Evolutionary conservation across 2,888 invertebrate genomes (phyloP).

Genomic region (Dynastes hyllus): DNA sequence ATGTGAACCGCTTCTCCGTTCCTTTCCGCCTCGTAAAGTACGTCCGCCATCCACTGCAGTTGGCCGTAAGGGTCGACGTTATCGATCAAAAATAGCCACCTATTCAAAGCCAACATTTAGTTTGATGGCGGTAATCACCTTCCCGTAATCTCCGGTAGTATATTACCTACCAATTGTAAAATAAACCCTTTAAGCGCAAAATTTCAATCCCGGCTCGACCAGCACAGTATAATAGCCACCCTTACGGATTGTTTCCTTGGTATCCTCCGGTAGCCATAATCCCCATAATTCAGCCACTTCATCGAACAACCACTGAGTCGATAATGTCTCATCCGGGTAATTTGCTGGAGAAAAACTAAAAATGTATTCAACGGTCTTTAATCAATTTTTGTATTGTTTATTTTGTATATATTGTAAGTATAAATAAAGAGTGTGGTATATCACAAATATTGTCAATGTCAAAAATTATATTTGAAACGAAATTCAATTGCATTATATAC

Average conservation of each 20-base stretch:
- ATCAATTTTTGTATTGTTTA: slow-evolving; percentile 32
- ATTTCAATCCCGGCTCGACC: slow-evolving; percentile 80
- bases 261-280: slow-evolving; percentile 79
- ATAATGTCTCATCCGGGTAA: slow-evolving; percentile 65
- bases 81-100: slow-evolving; percentile 70
- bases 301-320: slow-evolving; percentile 85
- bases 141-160: slow-evolving; percentile 13
- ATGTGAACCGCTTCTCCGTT: slow-evolving; percentile 86
- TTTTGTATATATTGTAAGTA: background rate
- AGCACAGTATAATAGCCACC: slow-evolving; percentile 87
- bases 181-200: slow-evolving; percentile 87
- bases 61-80: slow-evolving; percentile 83
- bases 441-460: no score
- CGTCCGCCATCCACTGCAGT: slow-evolving; percentile 85
- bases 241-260: slow-evolving; percentile 75
- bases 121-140: background rate
- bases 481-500: no score
- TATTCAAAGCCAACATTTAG: slow-evolving; percentile 72
- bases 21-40: slow-evolving; percentile 82
- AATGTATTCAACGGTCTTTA: slow-evolving; percentile 40
- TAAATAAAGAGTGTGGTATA: background rate
- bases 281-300: slow-evolving; percentile 82
- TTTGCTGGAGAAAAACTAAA: slow-evolving; percentile 63
- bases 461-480: no score
- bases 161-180: slow-evolving; percentile 81